Conservation (phyloP, 2,113 vertebrate species). For the Tetrao urogallus region DNA sequence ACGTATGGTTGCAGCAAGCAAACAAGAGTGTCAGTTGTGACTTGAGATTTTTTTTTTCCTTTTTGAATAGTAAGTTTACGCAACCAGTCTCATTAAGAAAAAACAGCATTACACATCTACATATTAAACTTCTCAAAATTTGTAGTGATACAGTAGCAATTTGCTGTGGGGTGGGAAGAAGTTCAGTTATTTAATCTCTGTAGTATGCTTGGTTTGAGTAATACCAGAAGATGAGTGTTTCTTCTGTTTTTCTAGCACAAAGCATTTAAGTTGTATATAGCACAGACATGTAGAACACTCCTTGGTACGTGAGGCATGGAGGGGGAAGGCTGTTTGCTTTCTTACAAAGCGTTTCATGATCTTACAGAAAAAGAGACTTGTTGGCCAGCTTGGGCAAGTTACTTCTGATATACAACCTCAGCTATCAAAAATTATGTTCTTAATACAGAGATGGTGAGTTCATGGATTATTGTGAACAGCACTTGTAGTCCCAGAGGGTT, state of each 20-base stretch:
- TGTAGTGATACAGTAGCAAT: neutral
- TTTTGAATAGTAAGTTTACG: neutral
- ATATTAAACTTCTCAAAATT: neutral
- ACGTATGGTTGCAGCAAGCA: neutral
- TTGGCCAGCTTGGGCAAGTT: conserved; percentile 36
- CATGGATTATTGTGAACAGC: neutral
- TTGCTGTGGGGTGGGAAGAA: neutral
- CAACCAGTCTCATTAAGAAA: accelerated
- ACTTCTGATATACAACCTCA: neutral
- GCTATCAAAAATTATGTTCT: neutral
- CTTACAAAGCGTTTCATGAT: neutral
- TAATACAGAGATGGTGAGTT: neutral
- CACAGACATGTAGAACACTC: neutral
- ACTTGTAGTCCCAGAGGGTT: neutral
- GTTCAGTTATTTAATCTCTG: neutral
- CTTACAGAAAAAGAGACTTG: neutral
- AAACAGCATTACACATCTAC: neutral
- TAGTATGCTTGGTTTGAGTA: neutral
- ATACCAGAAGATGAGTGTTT: neutral
- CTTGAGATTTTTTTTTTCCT: neutral
- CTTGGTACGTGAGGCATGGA: neutral
- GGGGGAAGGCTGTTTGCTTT: conserved; percentile 1
- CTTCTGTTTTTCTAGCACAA: neutral
- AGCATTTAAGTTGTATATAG: neutral
- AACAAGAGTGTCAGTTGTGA: neutral